phyloP scores from a whole-genome alignment of 2,797 vertebrate species.

The Phrynocephalus forsythii region DNA sequence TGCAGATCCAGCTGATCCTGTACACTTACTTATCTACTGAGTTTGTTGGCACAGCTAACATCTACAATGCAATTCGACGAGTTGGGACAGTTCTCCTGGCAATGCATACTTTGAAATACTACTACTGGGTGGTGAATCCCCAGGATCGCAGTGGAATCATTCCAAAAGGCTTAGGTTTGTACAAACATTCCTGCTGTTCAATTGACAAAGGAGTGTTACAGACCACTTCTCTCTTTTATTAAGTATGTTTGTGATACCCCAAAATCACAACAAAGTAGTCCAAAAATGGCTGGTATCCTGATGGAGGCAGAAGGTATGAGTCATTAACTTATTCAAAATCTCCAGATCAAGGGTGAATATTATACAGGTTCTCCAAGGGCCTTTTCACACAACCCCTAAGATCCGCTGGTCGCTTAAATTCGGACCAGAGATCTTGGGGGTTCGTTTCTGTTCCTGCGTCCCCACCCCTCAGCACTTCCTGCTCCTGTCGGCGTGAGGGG shows the following conservation, averaged over 20 bases:
- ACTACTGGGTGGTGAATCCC: conserved; percentile 95
- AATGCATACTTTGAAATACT: conserved; percentile 97
- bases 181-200: conserved; percentile 29
- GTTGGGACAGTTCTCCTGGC: conserved; percentile 95
- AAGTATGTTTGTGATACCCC: background rate
- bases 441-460: too few relatives aligned
- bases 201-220: conserved; percentile 35
- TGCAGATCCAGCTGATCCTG: conserved; percentile 91
- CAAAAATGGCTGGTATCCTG: background rate
- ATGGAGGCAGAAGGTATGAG: background rate
- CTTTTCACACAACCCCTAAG: too few relatives aligned
- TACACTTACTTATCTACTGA: conserved; percentile 97
- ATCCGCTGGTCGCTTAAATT: too few relatives aligned
- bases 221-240: background rate
- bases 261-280: background rate
- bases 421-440: too few relatives aligned
- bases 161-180: conserved; percentile 91
- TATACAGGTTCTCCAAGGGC: too few relatives aligned
- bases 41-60: conserved; percentile 95
- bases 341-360: too few relatives aligned
- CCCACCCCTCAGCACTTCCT: too few relatives aligned
- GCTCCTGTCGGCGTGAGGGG: too few relatives aligned
- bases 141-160: conserved; percentile 93
- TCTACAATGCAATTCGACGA: conserved; percentile 94
- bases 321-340: too few relatives aligned